Conservation (phyloP, 37 sponge, comb jelly and placozoan genomes). For the Tethya wilhelma region DNA sequence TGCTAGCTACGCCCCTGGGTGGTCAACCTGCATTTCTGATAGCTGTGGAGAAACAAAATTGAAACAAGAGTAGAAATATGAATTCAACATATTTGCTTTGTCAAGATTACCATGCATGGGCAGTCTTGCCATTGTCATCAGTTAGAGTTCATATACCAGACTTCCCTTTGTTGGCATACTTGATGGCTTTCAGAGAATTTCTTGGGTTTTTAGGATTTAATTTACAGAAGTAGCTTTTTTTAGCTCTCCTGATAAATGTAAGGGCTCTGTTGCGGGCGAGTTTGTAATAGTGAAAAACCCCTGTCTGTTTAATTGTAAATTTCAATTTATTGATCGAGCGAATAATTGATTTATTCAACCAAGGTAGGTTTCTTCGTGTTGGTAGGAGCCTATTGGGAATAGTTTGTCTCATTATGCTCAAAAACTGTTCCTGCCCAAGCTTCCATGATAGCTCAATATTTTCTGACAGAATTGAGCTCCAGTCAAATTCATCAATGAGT, state of each 20-base stretch:
- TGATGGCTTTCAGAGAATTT: neutral
- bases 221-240: neutral
- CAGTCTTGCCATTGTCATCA: neutral
- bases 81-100: neutral
- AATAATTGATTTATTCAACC: neutral
- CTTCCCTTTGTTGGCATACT: neutral
- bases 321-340: neutral
- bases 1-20: too few species aligned
- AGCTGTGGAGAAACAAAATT: neutral
- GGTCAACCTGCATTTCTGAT: neutral
- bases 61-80: neutral
- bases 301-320: neutral
- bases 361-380: neutral
- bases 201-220: neutral
- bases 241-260: neutral
- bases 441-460: neutral
- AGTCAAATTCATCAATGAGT: neutral
- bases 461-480: neutral
- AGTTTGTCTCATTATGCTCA: neutral
- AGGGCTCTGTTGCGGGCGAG: neutral
- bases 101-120: neutral
- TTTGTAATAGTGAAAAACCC: neutral
- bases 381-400: neutral
- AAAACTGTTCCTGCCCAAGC: neutral
- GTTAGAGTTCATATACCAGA: neutral